A percentile compares a stretch with the other conserved stretches of the same genome.
Evolutionary conservation across 2,113 vertebrate genomes (phyloP).

Genomic region (Alectura lathami): DNA sequence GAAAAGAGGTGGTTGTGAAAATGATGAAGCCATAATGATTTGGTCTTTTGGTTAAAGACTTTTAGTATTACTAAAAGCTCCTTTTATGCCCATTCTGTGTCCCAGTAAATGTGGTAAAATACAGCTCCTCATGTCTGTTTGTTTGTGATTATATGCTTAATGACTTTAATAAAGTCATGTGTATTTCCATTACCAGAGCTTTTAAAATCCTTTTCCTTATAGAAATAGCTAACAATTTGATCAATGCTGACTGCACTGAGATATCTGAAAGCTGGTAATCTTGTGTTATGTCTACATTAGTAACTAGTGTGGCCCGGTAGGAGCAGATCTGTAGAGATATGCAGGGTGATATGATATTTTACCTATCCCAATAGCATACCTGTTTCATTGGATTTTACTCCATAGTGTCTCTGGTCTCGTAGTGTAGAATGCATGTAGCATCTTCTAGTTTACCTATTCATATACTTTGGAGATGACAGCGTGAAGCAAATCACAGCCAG

Average conservation of each 20-base stretch:
- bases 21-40: background rate
- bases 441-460: background rate
- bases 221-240: background rate
- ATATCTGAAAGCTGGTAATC: background rate
- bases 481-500: background rate
- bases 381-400: fast-evolving
- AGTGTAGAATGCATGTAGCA: background rate
- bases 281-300: background rate
- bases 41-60: background rate
- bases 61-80: constrained; percentile 6
- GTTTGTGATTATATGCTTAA: background rate
- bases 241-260: background rate
- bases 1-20: background rate
- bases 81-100: background rate
- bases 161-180: background rate
- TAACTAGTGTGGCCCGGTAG: background rate
- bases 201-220: background rate
- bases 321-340: background rate
- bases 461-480: background rate
- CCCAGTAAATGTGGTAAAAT: background rate
- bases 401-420: background rate
- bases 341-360: background rate
- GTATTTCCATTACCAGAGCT: background rate
- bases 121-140: background rate
- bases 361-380: background rate